Conservation (phyloP, 2,888 invertebrate species). For the Panzeria rudis region DNA sequence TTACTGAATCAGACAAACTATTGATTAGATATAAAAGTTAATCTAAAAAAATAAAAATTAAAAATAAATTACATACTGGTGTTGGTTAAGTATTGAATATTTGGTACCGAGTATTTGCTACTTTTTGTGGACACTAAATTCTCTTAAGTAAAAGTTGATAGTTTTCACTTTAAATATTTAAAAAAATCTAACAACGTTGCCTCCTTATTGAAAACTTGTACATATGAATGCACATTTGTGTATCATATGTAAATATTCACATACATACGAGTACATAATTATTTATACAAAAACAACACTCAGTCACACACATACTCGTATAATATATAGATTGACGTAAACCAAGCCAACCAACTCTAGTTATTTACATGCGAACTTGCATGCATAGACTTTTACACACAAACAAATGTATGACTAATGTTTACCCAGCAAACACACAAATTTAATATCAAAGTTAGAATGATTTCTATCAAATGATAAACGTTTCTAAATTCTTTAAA, state of each 20-base stretch:
- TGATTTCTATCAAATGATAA: too few relatives aligned
- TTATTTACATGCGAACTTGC: conserved; percentile 14
- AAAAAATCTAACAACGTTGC: neutral
- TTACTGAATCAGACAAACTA: too few relatives aligned
- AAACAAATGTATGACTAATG: neutral
- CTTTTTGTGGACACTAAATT: too few relatives aligned
- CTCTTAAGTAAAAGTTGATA: neutral
- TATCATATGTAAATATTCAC: neutral
- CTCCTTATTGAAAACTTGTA: neutral
- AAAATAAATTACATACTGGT: too few relatives aligned
- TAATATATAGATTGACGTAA: conserved; percentile 1
- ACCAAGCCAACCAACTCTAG: conserved; percentile 21
- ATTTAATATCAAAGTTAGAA: too few relatives aligned
- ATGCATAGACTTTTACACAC: neutral
- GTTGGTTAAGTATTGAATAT: too few relatives aligned
- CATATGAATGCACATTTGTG: too few relatives aligned
- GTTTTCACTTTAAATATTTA: neutral
- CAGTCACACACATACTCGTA: neutral
- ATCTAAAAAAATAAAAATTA: too few relatives aligned
- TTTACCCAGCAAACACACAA: too few relatives aligned
- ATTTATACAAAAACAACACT: conserved; percentile 9
- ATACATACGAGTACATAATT: conserved; percentile 13
- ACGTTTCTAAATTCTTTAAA: too few relatives aligned
- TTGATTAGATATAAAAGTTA: too few relatives aligned
- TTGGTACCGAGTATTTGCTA: too few relatives aligned